These are phyloP conservation scores for Drosophila melanosoma DNA, from an alignment of 2,888 invertebrate species.

Conservation along the genomic window DNA sequence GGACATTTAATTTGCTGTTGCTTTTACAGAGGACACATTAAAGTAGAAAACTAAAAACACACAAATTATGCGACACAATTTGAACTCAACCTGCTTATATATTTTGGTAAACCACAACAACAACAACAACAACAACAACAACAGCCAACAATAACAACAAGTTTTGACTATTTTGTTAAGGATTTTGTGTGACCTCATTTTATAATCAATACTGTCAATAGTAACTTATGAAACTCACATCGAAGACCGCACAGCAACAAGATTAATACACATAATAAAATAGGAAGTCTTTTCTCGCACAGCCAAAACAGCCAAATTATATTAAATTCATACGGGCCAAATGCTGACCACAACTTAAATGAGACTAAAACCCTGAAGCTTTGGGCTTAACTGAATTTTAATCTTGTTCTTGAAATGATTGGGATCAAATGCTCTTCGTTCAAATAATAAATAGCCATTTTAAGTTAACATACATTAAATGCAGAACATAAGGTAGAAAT, in stretches of 20 bases:
- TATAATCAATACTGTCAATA: constrained; percentile 31
- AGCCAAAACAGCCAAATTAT: constrained; percentile 10
- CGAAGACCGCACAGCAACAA: neutral
- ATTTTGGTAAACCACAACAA: constrained; percentile 8
- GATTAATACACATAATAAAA: neutral
- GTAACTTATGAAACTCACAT: constrained; percentile 1
- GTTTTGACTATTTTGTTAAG: constrained; percentile 4
- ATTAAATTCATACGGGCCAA: constrained; percentile 12
- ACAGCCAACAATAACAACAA: neutral
- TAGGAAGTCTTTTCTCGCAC: neutral
- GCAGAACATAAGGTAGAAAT: neutral
- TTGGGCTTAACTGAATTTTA: constrained; percentile 1
- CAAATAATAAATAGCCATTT: neutral
- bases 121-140: neutral
- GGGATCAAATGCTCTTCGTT: neutral
- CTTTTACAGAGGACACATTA: neutral
- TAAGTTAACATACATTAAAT: neutral
- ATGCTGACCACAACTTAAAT: neutral
- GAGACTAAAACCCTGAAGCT: neutral
- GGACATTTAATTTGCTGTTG: neutral
- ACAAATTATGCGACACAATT: constrained; percentile 31
- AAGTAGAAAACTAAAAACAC: constrained; percentile 17
- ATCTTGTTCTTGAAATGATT: neutral
- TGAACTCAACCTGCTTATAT: constrained; percentile 30
- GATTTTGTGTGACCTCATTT: constrained; percentile 36